A percentile compares a stretch with the other conserved stretches of the same genome.
Evolutionary conservation across 2,797 vertebrate species (phyloP).

Genomic region (Melanogrammus aeglefinus): DNA sequence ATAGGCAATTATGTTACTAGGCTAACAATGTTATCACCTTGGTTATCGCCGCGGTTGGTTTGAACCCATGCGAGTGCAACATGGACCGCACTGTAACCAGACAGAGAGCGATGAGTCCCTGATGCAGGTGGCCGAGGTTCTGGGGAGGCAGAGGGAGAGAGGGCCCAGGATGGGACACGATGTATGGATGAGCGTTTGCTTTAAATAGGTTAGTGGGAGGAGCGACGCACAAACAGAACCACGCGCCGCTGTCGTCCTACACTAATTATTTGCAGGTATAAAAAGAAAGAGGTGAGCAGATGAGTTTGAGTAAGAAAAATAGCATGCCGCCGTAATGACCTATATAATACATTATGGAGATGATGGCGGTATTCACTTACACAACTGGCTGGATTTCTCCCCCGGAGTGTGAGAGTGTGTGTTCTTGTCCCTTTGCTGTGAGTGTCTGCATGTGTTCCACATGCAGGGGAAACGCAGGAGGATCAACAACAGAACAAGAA

Average conservation of each 20-base stretch:
- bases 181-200: conserved; percentile 34
- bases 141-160: background rate
- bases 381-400: conserved; percentile 41
- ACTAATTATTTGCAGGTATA: conserved; percentile 70
- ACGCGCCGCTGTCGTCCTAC: conserved; percentile 46
- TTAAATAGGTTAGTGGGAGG: conserved; percentile 68
- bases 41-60: background rate
- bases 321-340: conserved; percentile 64
- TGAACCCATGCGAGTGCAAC: background rate
- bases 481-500: background rate
- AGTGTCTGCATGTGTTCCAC: background rate
- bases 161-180: conserved; percentile 19
- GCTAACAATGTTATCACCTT: background rate
- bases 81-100: background rate
- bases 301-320: conserved; percentile 69
- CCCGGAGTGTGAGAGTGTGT: conserved; percentile 18
- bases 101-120: conserved; percentile 38
- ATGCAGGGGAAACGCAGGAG: conserved; percentile 3
- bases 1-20: too few relatives aligned
- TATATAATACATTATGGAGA: conserved; percentile 70
- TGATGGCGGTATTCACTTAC: conserved; percentile 48
- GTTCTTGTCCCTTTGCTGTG: conserved; percentile 22
- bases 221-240: conserved; percentile 44
- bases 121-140: conserved; percentile 19
- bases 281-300: conserved; percentile 64